Base-by-base conservation (phyloP, 2,797 vertebrate species). In the Cryptoblepharus egeriae region DNA sequence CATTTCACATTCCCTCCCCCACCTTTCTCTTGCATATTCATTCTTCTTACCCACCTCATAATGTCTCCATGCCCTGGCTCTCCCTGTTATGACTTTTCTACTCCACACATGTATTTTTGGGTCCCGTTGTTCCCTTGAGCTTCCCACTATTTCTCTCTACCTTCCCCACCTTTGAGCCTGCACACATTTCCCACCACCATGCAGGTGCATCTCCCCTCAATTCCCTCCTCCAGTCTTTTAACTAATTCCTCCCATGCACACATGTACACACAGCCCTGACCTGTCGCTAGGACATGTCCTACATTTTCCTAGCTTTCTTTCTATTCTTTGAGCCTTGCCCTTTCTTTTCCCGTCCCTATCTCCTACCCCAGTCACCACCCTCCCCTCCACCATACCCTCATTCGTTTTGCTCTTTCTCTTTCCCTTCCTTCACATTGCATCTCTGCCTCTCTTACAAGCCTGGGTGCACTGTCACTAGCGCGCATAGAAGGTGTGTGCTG, bases 241-340 rank as follows among this genome's bases (percentile, higher is more conserved):
- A 11, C 45, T 8, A 52, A 52, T 16, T 52, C 49, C 49, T 12
- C 49, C 4, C 49, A 16, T 16, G 49, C 15, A 52, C 49, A 12
- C 6, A 49, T 12, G 45, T 11, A 11, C 10, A 22, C 7, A 30
- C 22, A 49, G 6, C 6, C 8, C 32, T 60, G 5, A 64, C n/a
- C 20, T 49, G 61, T 39, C 5, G 1, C n/a, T 49, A 42, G 4
- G 4, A 3, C 10, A 24, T 18, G 20, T 63, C 0, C 0, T 32
- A 85, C 39, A 63, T 13, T 22, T 18, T 42, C 39, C n/a, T 64
- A 18, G 22, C n/a, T 9, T 49, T 45, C 63, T 16, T 30, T 64
- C 42, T 22, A 22, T 12, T 42, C 28, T 58, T 18, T 8, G 1
- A 5, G 10, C 24, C 28, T 18, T 10, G 55, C 67, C 26, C 1